A percentile compares a stretch with the other conserved stretches of the same genome.
Evolutionary conservation across 1,140 invertebrate species (phyloP).

Genomic region (Ceratina japonica): DNA sequence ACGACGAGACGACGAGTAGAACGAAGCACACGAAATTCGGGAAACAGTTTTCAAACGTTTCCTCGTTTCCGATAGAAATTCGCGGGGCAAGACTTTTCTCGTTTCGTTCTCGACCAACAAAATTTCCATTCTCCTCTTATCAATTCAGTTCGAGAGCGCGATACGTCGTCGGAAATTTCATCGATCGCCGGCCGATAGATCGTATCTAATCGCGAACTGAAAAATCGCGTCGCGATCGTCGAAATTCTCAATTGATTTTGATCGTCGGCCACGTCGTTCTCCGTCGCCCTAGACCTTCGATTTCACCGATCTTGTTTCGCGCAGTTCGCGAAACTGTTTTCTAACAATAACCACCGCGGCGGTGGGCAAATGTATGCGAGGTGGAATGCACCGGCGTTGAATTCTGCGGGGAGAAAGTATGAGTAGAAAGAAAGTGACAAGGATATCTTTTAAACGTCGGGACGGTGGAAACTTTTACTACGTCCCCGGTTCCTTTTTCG

Average conservation of each 20-base stretch:
- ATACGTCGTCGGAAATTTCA: neutral
- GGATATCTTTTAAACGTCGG: constrained; percentile 25
- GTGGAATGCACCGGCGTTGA: constrained; percentile 5
- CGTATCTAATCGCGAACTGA: constrained; percentile 9
- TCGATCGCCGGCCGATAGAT: neutral
- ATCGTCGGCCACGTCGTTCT: neutral
- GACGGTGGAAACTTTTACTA: constrained; percentile 27
- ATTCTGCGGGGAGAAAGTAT: constrained; percentile 36
- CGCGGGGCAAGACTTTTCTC: neutral
- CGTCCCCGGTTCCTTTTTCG: neutral
- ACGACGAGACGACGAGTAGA: too few species aligned
- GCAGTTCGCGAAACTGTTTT: constrained; percentile 3
- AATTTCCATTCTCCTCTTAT: constrained; percentile 8
- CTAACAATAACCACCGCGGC: neutral
- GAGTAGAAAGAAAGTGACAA: constrained; percentile 40
- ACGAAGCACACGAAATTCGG: neutral
- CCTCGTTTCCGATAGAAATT: neutral
- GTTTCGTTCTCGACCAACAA: neutral
- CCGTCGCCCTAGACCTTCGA: constrained; percentile 9
- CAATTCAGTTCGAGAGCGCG: neutral
- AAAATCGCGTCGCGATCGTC: neutral
- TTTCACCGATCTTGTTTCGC: constrained; percentile 35
- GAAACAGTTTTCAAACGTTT: neutral
- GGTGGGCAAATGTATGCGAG: neutral
- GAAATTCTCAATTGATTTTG: neutral